These are phyloP conservation scores for Elysia crispata DNA, from an alignment of 2,888 invertebrate genomes.

Conservation along the genomic window DNA sequence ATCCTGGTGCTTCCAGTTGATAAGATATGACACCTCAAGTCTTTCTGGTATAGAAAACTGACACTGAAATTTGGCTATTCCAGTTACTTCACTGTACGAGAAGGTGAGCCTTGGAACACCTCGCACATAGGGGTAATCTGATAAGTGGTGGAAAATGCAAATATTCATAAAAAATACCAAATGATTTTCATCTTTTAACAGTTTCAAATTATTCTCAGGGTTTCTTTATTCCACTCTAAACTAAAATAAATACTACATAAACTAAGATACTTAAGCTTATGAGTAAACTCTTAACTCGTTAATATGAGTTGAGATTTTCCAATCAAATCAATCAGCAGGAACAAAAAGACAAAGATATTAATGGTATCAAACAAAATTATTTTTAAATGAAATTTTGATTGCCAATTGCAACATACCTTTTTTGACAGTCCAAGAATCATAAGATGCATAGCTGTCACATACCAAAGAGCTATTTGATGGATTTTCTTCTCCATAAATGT, in stretches of 20 bases:
- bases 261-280: no score
- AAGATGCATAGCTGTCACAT: constrained; percentile 57
- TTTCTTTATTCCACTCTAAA: no score
- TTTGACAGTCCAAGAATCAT: constrained; percentile 54
- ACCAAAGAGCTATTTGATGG: constrained; percentile 54
- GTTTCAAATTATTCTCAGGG: no score
- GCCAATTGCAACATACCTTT: constrained; percentile 51
- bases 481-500: constrained; percentile 54
- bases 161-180: no score
- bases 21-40: constrained; percentile 46
- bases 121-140: constrained; percentile 56
- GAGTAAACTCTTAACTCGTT: no score
- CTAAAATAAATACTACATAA: no score
- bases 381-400: no score
- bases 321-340: background rate
- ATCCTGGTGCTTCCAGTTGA: constrained; percentile 53
- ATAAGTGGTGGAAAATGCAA: no score
- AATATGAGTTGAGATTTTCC: no score
- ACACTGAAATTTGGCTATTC: constrained; percentile 53
- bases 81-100: constrained; percentile 49
- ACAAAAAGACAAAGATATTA: background rate
- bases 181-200: no score
- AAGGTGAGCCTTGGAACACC: constrained; percentile 52
- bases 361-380: no score
- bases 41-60: constrained; percentile 48